phyloP scores from a whole-genome alignment of 1,140 invertebrate species.

The Drosophila bipectinata region DNA sequence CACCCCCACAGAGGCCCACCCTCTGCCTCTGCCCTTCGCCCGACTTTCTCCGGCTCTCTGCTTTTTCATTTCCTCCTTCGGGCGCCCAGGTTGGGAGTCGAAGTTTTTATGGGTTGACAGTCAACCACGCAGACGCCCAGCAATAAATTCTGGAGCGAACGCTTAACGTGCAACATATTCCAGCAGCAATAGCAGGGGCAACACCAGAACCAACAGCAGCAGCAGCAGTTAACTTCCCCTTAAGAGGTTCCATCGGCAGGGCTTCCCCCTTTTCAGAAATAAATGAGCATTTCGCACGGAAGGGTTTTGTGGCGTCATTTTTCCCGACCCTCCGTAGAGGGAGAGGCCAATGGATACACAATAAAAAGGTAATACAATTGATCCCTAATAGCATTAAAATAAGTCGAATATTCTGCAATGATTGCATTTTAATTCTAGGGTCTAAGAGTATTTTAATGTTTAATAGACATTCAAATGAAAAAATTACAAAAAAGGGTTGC shows the following conservation, averaged over 20 bases:
- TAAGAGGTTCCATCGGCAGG: slow-evolving; percentile 29
- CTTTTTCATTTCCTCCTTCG: background rate
- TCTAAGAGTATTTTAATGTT: no score
- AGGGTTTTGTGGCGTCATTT: slow-evolving; percentile 69
- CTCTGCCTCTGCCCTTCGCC: background rate
- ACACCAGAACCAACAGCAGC: slow-evolving; percentile 3
- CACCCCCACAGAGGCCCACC: slow-evolving; percentile 18
- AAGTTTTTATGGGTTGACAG: slow-evolving; percentile 78
- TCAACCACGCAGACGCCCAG: slow-evolving; percentile 71
- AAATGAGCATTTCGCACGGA: slow-evolving; percentile 76
- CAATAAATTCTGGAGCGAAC: slow-evolving; percentile 72
- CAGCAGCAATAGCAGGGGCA: slow-evolving; percentile 17
- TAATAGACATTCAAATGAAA: no score
- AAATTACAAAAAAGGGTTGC: no score
- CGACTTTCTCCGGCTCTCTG: background rate
- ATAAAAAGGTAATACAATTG: slow-evolving; percentile 1
- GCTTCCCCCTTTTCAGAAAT: slow-evolving; percentile 44
- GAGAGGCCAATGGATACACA: slow-evolving; percentile 20
- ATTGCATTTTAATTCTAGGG: background rate
- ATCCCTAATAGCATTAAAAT: slow-evolving; percentile 1
- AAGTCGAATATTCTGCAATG: background rate
- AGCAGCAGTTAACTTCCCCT: slow-evolving; percentile 47
- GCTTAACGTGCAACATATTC: slow-evolving; percentile 79
- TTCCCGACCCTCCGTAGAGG: slow-evolving; percentile 35
- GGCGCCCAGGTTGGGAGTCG: slow-evolving; percentile 14